These are phyloP conservation scores for Eurosta solidaginis DNA, from an alignment of 1,140 invertebrate species.

Conservation along the genomic window DNA sequence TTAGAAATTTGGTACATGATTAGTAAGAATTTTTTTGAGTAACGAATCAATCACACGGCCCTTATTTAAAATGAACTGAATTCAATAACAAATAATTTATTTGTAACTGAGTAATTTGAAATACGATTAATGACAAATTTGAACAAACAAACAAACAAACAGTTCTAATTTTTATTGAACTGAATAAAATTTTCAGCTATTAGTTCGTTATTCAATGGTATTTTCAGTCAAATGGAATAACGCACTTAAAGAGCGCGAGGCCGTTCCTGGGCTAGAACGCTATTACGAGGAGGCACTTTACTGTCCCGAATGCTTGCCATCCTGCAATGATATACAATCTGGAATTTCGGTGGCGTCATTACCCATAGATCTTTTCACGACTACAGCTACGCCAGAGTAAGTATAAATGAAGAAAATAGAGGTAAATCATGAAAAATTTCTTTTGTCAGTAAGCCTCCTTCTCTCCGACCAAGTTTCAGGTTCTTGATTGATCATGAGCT, in stretches of 20 bases:
- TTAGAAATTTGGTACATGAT: too few relatives aligned
- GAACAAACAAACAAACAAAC: too few relatives aligned
- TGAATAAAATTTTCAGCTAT: too few relatives aligned
- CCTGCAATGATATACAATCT: constrained; percentile 40
- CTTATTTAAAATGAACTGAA: too few relatives aligned
- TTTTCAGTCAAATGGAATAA: constrained; percentile 56
- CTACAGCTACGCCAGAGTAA: background rate
- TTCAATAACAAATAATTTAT: too few relatives aligned
- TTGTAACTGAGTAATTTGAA: too few relatives aligned
- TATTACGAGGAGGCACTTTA: constrained; percentile 55
- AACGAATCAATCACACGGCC: too few relatives aligned
- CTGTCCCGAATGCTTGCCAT: constrained; percentile 51
- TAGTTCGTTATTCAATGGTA: too few relatives aligned
- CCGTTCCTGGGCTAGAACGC: constrained; percentile 50
- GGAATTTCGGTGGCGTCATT: constrained; percentile 28
- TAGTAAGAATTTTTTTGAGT: too few relatives aligned
- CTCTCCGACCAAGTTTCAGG: background rate
- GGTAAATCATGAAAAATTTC: too few relatives aligned
- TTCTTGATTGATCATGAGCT: background rate
- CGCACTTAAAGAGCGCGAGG: constrained; percentile 49
- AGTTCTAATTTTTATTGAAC: too few relatives aligned
- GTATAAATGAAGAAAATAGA: background rate
- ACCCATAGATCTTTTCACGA: constrained; percentile 29
- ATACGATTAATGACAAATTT: too few relatives aligned
- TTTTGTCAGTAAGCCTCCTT: background rate